phyloP scores from a whole-genome alignment of 2,113 vertebrate genomes.

The Todiramphus saurophagus region DNA sequence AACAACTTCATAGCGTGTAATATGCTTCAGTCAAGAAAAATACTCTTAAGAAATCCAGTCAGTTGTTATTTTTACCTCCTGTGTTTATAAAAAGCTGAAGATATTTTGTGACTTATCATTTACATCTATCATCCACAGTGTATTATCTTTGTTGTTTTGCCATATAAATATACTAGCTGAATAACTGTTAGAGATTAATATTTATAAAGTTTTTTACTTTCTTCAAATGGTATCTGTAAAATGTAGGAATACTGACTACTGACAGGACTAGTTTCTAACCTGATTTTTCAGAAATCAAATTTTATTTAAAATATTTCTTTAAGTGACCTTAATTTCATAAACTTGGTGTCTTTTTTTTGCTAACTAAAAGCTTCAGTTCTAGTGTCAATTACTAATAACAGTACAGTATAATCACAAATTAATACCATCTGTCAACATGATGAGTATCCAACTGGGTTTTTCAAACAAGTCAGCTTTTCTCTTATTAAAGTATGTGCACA shows the following conservation, averaged over 20 bases:
- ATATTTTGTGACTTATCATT: background rate
- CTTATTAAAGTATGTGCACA: background rate
- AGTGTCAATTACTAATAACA: background rate
- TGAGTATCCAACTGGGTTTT: background rate
- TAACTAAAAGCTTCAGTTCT: background rate
- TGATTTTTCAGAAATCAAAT: background rate
- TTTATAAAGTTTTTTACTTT: background rate
- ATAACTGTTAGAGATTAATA: background rate
- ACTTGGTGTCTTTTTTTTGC: background rate
- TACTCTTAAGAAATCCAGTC: background rate
- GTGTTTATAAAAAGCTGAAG: background rate
- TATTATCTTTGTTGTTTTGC: background rate
- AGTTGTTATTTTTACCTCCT: background rate
- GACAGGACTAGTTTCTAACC: background rate
- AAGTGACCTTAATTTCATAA: background rate
- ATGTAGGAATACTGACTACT: background rate
- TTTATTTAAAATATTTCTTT: background rate
- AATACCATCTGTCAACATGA: slow-evolving; percentile 1
- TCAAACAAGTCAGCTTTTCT: background rate
- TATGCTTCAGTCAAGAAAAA: background rate
- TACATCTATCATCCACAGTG: background rate
- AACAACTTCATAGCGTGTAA: background rate
- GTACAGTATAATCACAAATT: background rate
- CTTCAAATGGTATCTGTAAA: background rate
- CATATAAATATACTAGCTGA: background rate